These are phyloP conservation scores for Acronicta alni DNA, from an alignment of 2,888 invertebrate species.

Conservation along the genomic window DNA sequence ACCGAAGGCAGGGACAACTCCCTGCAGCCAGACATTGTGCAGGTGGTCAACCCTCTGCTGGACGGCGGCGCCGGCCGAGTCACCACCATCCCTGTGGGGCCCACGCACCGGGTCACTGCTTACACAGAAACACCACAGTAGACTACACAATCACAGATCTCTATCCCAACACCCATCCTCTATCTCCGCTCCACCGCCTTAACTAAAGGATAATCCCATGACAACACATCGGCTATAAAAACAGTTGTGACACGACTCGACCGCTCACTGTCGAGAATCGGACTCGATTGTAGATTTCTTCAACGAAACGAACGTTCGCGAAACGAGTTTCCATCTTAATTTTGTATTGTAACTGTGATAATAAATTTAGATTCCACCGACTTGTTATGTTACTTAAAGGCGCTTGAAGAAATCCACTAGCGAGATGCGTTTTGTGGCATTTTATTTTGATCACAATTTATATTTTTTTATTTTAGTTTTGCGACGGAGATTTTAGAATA, in stretches of 20 bases:
- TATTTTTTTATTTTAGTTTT: conserved; percentile 78
- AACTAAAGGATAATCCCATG: conserved; percentile 61
- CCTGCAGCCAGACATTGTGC: conserved; percentile 88
- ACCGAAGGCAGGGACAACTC: conserved; percentile 83
- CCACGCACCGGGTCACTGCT: conserved; percentile 78
- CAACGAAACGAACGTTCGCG: conserved; percentile 79
- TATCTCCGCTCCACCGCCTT: conserved; percentile 57
- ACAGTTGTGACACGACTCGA: conserved; percentile 58
- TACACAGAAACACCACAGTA: conserved; percentile 75
- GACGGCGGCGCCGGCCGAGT: conserved; percentile 85
- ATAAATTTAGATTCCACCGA: conserved; percentile 88
- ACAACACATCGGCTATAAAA: conserved; percentile 59
- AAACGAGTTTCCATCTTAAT: conserved; percentile 81
- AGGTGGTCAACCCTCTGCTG: conserved; percentile 86
- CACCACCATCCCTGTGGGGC: conserved; percentile 85
- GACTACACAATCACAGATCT: conserved; percentile 47
- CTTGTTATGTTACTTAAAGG: conserved; percentile 78
- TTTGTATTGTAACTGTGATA: conserved; percentile 89
- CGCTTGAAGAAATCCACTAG: conserved; percentile 84
- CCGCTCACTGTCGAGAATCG: conserved; percentile 48
- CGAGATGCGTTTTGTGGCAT: conserved; percentile 74
- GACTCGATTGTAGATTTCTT: conserved; percentile 86
- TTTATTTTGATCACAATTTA: conserved; percentile 82
- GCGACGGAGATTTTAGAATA: conserved; percentile 80
- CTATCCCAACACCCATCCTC: conserved; percentile 39